phyloP scores from a whole-genome alignment of 2,113 vertebrate species.

The Leiothrix lutea region DNA sequence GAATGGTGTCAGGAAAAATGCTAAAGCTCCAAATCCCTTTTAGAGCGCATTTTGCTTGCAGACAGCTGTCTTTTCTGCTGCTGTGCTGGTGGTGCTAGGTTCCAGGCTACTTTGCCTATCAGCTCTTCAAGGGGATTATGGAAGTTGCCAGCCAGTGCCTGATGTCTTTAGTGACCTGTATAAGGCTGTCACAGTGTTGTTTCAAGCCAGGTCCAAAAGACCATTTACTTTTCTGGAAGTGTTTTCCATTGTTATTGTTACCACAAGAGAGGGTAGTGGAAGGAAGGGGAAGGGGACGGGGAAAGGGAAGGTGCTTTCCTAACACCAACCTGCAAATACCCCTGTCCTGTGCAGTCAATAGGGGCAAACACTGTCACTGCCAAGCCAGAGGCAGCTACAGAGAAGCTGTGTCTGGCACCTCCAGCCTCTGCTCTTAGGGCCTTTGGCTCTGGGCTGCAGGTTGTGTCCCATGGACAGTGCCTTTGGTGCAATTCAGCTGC shows the following conservation, averaged over 20 bases:
- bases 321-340: background rate
- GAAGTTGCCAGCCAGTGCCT: background rate
- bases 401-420: background rate
- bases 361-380: background rate
- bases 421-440: background rate
- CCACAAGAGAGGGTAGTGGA: background rate
- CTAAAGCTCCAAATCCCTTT: background rate
- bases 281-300: background rate
- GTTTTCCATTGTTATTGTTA: background rate
- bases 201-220: background rate
- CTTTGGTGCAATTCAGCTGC: background rate
- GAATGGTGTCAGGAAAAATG: background rate
- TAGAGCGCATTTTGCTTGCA: fast-evolving
- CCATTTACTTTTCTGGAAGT: background rate
- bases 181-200: background rate
- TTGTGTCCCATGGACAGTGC: fast-evolving
- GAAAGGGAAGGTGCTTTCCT: background rate
- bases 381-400: background rate
- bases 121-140: background rate
- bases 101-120: background rate
- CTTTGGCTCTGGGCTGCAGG: background rate
- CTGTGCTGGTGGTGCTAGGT: background rate
- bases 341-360: background rate
- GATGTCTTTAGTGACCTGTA: background rate
- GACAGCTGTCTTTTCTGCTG: background rate